These are phyloP conservation scores for Hyperoplus lanceolatus DNA, from an alignment of 2,797 vertebrate genomes.

Conservation along the genomic window DNA sequence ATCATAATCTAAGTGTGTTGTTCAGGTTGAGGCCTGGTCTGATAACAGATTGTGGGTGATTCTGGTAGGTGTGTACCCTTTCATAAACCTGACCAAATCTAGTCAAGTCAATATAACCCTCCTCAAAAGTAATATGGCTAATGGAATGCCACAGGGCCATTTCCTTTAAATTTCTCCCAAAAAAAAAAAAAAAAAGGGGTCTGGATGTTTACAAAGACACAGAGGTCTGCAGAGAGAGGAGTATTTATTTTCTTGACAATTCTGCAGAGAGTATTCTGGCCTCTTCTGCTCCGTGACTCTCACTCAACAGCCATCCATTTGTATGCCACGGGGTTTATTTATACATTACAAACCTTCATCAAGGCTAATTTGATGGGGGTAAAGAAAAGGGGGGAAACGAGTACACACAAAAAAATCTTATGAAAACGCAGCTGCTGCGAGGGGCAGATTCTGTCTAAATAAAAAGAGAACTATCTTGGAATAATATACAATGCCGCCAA, in stretches of 20 bases:
- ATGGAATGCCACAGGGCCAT: constrained; percentile 75
- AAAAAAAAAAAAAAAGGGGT: constrained; percentile 52
- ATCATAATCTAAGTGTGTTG: not conserved
- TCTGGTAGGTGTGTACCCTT: constrained; percentile 35
- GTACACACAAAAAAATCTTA: constrained; percentile 77
- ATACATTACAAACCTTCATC: constrained; percentile 87
- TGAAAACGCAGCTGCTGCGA: constrained; percentile 87
- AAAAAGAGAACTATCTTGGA: constrained; percentile 85
- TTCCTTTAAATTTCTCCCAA: constrained; percentile 69
- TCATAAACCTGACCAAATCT: constrained; percentile 42
- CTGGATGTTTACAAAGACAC: constrained; percentile 84
- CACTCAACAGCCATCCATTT: constrained; percentile 88
- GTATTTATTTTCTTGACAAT: constrained; percentile 87
- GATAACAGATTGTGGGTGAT: constrained; percentile 14
- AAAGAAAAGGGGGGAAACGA: constrained; percentile 65
- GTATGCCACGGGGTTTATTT: constrained; percentile 87
- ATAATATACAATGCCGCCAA: constrained; percentile 85
- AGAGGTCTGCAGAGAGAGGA: constrained; percentile 76
- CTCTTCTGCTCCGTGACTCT: constrained; percentile 78
- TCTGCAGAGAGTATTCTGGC: constrained; percentile 81
- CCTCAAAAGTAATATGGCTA: constrained; percentile 69
- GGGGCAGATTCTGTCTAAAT: constrained; percentile 83
- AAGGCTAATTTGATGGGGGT: constrained; percentile 87
- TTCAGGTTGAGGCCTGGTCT: constrained; percentile 19
- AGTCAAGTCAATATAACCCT: constrained; percentile 44